Conservation (phyloP, 2,888 invertebrate species). For the Cheilosia impressa region DNA sequence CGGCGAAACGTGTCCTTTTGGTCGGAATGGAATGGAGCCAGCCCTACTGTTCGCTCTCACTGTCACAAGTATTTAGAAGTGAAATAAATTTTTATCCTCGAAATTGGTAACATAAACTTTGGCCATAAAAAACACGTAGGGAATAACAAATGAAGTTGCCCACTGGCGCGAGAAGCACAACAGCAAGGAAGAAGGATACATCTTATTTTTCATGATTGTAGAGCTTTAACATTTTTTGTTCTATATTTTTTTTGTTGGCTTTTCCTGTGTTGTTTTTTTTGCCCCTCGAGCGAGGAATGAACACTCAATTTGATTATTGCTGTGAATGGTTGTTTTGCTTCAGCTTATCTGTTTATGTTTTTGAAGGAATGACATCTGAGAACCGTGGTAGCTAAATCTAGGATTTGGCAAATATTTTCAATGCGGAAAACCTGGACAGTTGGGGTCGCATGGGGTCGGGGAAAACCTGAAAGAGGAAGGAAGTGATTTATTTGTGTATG, state of each 20-base stretch:
- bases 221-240: constrained; percentile 14
- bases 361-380: constrained; percentile 30
- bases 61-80: constrained; percentile 74
- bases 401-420: constrained; percentile 38
- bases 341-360: constrained; percentile 36
- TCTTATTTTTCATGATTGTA: constrained; percentile 51
- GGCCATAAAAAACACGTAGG: constrained; percentile 70
- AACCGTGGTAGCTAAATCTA: constrained; percentile 27
- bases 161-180: constrained; percentile 24
- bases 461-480: too few relatives aligned
- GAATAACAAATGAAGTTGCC: constrained; percentile 71
- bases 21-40: background rate
- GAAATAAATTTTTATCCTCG: constrained; percentile 73
- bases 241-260: constrained; percentile 3
- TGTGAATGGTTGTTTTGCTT: constrained; percentile 62
- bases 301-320: constrained; percentile 73
- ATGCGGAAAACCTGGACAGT: background rate
- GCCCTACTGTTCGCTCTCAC: constrained; percentile 10
- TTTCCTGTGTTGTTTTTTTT: background rate
- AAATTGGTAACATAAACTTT: constrained; percentile 75
- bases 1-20: constrained; percentile 2
- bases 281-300: constrained; percentile 57
- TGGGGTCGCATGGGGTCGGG: too few relatives aligned
- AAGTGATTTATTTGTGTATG: constrained; percentile 25
- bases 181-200: constrained; percentile 25